Base-by-base conservation (phyloP, 2,113 vertebrate genomes). In the Catharus minimus region DNA sequence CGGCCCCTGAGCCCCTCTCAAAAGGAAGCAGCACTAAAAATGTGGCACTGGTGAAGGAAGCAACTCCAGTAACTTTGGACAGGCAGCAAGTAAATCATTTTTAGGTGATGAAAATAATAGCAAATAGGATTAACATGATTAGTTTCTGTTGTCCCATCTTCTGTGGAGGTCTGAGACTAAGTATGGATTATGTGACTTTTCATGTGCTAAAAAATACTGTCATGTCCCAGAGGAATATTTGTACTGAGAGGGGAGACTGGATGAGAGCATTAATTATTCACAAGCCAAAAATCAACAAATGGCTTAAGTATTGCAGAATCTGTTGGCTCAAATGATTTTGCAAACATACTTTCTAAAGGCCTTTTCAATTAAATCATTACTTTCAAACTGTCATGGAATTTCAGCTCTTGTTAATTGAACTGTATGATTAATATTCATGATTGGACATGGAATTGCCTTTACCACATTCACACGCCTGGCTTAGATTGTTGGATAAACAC, bases 271-370 rank as follows among this genome's bases (percentile, higher is more conserved):
- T 82, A 94, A 96, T 89, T 79, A 93, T 91, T 88, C 90, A 94
- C 93, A 80, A 92, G 92, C 57, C 84, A 76, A 95, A 96, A 95
- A 92, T 53, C 90, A 96, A 96, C 94, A 94, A 90, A 96, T 82
- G 88, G 83, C 80, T 82, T 69, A 93, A 93, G 93, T 41, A 74
- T 22, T 88, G 75, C 91, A 85, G 90, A 52, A 62, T 44, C 47
- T 30, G 60, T 79, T 95, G 73, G 62, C 53, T 91, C 94, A 95
- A 67, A 69, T 36, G 62, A 93, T 65, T 80, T 8, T 2, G 66
- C 92, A 94, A 90, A 91, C 32, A 50, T 4, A 46, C 82, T 60
- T 66, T 60, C 24, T 53, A 47, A 89, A 90, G 82, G 85, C 65
- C 67, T 66, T 95, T 92, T 44, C 86, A 86, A 96, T 94, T 97